Base-by-base conservation (phyloP, 2,797 vertebrate species). In the Harpagifer antarcticus region DNA sequence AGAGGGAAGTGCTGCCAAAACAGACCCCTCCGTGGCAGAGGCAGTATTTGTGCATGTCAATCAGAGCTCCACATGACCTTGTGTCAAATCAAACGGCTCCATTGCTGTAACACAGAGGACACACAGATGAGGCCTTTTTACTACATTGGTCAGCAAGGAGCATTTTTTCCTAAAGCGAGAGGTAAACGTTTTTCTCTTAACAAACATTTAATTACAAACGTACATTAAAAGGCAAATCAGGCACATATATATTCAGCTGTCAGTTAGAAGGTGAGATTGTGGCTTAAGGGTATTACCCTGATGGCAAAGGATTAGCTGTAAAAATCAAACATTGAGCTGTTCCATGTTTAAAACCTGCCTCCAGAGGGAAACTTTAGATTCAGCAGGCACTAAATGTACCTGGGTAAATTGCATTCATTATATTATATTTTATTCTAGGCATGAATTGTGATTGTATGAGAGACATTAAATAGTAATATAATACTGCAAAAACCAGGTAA, bases 51-150 rank as follows among this genome's bases (percentile, higher is more conserved):
- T 44, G 79, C 79, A 63, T 13, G 90, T 93, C 90, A 89, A 70
- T 93, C 91, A 88, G 37, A 73, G 77, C 82, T 68, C 74, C 7
- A 50, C 2, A 6, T 87, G 86, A 94, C 92, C 93, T 93, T 88
- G 90, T 83, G 86, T 85, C 90, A 85, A 69, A 82, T 80, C 78
- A 81, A 75, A 84, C 42, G 15, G 68, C 76, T 71, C 27, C 54
- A 37, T 49, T 15, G 64, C 63, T 37, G n/a, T 47, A 77, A 71
- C 59, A 42, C 54, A 62, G 48, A 69, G 68, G 62, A 63, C 50
- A 16, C 3, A 0, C 45, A n/a, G 53, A 3, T 10, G 15, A 70
- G 52, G 31, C 31, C 61, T 60, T 52, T 77, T 69, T 7, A 48
- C 61, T 23, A 23, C 54, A 23, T 9, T 1, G 62, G 68, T 31